phyloP scores from a whole-genome alignment of 2,888 invertebrate genomes.

The Cheilosia vulpina region DNA sequence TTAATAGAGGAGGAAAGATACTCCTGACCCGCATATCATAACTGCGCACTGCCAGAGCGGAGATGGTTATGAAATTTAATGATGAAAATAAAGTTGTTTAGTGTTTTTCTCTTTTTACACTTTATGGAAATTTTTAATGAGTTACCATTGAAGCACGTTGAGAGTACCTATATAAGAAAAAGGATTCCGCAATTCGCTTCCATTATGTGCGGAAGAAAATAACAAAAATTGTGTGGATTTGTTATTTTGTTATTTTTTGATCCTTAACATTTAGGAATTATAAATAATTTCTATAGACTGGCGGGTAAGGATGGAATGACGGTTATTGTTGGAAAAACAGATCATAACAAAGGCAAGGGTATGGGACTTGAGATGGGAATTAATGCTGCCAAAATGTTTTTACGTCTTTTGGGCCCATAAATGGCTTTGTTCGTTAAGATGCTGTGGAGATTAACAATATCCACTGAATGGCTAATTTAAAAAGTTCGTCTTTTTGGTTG shows the following conservation, averaged over 20 bases:
- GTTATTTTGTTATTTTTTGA: neutral
- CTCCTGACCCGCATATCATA: constrained; percentile 55
- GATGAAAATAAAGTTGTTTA: constrained; percentile 61
- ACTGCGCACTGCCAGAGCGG: constrained; percentile 31
- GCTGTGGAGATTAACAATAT: no score
- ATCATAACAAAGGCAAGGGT: no score
- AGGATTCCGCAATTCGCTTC: neutral
- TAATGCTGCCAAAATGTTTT: no score
- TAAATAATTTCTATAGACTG: no score
- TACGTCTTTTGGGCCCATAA: no score
- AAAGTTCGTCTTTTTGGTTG: no score
- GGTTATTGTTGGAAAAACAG: no score
- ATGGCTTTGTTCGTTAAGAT: no score
- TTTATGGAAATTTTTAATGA: constrained; percentile 68
- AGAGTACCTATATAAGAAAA: neutral
- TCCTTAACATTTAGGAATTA: neutral
- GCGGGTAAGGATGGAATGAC: no score
- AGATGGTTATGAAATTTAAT: constrained; percentile 63
- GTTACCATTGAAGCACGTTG: constrained; percentile 45
- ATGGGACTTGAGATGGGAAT: no score
- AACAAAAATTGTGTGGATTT: neutral
- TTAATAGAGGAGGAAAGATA: constrained; percentile 5
- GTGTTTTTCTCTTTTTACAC: neutral
- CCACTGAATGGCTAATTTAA: no score
- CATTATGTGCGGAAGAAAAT: neutral